Percentiles rank a stretch among this genome's conserved stretches.
phyloP scores from a whole-genome alignment of 2,888 invertebrate species.

The Erpobdella octoculata region DNA sequence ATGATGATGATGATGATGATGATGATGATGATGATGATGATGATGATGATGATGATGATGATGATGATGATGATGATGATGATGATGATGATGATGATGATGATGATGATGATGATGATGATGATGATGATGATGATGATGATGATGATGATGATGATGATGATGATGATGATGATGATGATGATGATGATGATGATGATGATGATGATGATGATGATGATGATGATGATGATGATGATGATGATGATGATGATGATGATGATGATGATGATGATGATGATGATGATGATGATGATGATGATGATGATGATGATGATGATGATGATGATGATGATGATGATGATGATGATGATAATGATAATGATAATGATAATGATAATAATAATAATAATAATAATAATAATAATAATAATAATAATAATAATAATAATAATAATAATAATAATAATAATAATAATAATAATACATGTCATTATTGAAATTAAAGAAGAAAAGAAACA shows the following conservation, averaged over 20 bases:
- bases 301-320: no score
- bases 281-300: no score
- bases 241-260: no score
- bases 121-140: not conserved
- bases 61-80: not conserved
- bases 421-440: no score
- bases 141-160: not conserved
- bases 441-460: no score
- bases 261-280: no score
- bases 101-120: not conserved
- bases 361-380: not conserved
- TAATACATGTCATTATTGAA: no score
- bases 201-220: slow-evolving; percentile 14
- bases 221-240: slow-evolving; percentile 8
- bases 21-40: slow-evolving; percentile 21
- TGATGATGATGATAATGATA: not conserved
- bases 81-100: not conserved
- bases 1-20: slow-evolving; percentile 10
- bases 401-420: no score
- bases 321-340: not conserved
- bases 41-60: slow-evolving; percentile 20
- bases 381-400: no score
- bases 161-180: not conserved
- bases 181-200: not conserved
- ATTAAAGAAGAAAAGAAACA: no score